These are phyloP conservation scores for Sparidentex hasta DNA, from an alignment of 2,797 vertebrate species.

Conservation along the genomic window DNA sequence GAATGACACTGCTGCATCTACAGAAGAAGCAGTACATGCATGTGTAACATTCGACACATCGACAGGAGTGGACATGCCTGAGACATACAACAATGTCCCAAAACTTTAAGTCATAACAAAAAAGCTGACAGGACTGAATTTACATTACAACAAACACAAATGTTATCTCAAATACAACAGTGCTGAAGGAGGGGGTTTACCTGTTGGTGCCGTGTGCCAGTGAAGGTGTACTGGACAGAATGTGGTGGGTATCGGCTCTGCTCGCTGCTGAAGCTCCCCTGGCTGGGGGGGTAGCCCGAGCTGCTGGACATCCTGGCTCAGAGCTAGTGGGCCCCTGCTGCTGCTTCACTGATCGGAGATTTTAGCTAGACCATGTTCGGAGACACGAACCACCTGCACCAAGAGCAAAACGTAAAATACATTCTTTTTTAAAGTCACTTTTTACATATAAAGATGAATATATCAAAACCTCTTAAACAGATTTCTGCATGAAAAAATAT, in stretches of 20 bases:
- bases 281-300: conserved; percentile 96
- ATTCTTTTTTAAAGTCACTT: conserved; percentile 18
- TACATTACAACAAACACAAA: background rate
- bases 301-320: conserved; percentile 88
- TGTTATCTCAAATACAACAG: background rate
- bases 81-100: too few relatives aligned
- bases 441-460: background rate
- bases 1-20: too few relatives aligned
- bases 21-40: too few relatives aligned
- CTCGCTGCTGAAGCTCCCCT: conserved; percentile 97
- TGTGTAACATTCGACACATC: too few relatives aligned
- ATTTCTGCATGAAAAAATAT: background rate
- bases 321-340: conserved; percentile 76
- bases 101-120: background rate
- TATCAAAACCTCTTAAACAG: background rate
- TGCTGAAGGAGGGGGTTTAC: conserved; percentile 77
- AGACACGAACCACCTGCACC: conserved; percentile 88
- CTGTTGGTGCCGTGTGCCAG: conserved; percentile 91
- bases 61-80: too few relatives aligned
- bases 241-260: conserved; percentile 94
- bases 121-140: background rate
- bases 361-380: conserved; percentile 88
- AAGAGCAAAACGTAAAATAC: conserved; percentile 44
- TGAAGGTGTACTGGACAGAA: conserved; percentile 96
- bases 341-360: conserved; percentile 86